Base-by-base conservation (phyloP, 2,888 invertebrate species). In the Oscheius onirici region DNA sequence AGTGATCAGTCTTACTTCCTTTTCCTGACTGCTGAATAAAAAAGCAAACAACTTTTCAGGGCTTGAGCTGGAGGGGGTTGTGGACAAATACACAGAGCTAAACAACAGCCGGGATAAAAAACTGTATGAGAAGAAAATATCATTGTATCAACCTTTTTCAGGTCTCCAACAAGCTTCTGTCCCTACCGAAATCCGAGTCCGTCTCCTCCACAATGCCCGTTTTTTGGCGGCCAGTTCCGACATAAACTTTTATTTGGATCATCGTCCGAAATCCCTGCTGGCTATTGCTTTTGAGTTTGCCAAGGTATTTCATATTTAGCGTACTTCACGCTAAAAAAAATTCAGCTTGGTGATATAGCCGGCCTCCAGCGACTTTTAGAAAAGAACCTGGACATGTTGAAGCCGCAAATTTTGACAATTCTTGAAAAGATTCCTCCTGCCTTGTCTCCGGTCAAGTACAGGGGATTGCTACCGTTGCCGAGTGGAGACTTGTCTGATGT, bases 281-380 rank as follows among this genome's bases (percentile, higher is more conserved):
- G 72, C 73, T 8, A 71, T 79, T 10, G 82, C 79, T 10, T 43
- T 73, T 11, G 60, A 57, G 43, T 74, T 82, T 49, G 82, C 82
- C 2, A 66, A 80, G 72, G 79, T 81, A 15, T 41, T 63, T 2
- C 11, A 17, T 10, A 65, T 13, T 10, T 13, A 40, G 5, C 22
- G 6, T 54, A n/a, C 41, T 43, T 77, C 65, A 74, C 75, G 1
- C 13, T 34, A 22, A 51, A 15, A 11, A 13, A 51, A 22, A 63
- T 77, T 57, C 63, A 77, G 77, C 73, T 54, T 17, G 73, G 69
- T n/a, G 71, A 75, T 51, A 49, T 79, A 10, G 71, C 73, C 3
- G 65, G 69, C 0, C 46, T 79, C 10, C 57, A 60, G 0, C 49
- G 43, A 11, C 57, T 79, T 0, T 49, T 79, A n/a, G 72, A 73